These are phyloP conservation scores for Corydoras sp. DNA, from an alignment of 2,113 vertebrate species.

Conservation along the genomic window DNA sequence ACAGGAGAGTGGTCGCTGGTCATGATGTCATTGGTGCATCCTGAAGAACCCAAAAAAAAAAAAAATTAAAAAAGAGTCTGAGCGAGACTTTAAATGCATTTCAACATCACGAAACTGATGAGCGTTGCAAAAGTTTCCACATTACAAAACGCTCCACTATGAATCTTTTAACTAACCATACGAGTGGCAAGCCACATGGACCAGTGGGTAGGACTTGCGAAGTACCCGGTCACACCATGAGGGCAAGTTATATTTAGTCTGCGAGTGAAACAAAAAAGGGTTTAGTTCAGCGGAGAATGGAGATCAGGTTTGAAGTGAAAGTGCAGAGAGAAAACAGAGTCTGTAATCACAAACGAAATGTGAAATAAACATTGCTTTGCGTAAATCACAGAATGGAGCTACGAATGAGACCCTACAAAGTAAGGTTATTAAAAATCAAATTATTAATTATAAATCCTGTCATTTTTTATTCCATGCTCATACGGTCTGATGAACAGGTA, in stretches of 20 bases:
- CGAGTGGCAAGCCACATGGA: constrained; percentile 89
- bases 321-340: too few relatives aligned
- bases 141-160: neutral
- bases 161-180: constrained; percentile 77
- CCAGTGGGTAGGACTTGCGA: constrained; percentile 90
- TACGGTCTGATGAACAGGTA: too few relatives aligned
- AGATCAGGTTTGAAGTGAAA: too few relatives aligned
- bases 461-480: too few relatives aligned
- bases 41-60: constrained; percentile 55
- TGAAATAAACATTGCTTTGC: neutral
- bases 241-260: constrained; percentile 97
- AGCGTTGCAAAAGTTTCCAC: neutral
- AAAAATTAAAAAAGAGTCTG: neutral
- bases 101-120: too few relatives aligned
- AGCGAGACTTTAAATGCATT: too few relatives aligned
- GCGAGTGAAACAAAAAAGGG: constrained; percentile 37
- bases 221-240: constrained; percentile 98
- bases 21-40: constrained; percentile 88
- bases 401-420: neutral
- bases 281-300: neutral
- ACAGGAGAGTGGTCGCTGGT: constrained; percentile 96
- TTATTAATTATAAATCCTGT: too few relatives aligned
- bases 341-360: too few relatives aligned
- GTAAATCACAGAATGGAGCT: too few relatives aligned
- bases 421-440: too few relatives aligned